Evolutionary conservation across 2,888 invertebrate species (phyloP).

Genomic region (Dryobotodes eremita): DNA sequence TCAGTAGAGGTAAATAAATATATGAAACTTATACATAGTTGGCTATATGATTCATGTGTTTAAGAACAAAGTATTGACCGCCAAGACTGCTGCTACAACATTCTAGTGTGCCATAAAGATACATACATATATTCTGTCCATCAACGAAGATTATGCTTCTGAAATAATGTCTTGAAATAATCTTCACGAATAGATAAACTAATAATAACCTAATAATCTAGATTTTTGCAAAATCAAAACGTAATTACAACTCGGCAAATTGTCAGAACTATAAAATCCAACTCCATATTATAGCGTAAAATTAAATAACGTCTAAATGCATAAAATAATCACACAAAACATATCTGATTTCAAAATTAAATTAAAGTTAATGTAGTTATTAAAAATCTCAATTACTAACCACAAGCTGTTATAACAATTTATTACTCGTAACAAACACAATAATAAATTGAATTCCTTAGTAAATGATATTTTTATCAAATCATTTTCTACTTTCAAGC

Average conservation of each 20-base stretch:
- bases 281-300: not conserved
- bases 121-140: no score
- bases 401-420: conserved; percentile 19
- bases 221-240: not conserved
- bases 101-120: no score
- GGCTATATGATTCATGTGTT: no score
- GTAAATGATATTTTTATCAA: conserved; percentile 25
- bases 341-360: conserved; percentile 9
- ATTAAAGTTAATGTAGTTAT: conserved; percentile 26
- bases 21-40: no score
- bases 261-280: not conserved
- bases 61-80: no score
- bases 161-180: not conserved
- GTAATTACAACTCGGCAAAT: not conserved
- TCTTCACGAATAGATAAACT: not conserved
- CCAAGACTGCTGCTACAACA: no score
- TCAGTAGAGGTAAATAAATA: no score
- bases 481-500: conserved; percentile 24
- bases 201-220: not conserved
- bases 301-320: not conserved
- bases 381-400: conserved; percentile 2
- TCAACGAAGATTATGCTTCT: not conserved
- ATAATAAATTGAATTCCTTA: conserved; percentile 13
- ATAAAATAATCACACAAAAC: conserved; percentile 16
- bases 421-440: conserved; percentile 24